Conservation (phyloP, 1,140 invertebrate genomes). For the Rhizoglyphus robini region DNA sequence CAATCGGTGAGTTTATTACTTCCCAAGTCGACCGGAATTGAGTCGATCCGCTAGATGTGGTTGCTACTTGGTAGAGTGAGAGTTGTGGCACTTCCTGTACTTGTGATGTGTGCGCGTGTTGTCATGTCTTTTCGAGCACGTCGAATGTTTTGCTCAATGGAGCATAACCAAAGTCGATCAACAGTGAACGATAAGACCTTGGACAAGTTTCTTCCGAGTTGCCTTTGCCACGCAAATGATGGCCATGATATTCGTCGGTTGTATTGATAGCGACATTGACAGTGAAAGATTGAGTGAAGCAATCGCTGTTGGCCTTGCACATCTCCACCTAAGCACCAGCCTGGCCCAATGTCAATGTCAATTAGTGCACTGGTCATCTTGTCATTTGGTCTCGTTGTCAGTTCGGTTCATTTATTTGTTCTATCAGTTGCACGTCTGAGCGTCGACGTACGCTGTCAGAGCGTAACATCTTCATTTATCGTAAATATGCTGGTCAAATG, state of each 20-base stretch:
- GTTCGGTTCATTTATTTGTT: too few species aligned
- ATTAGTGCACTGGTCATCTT: not conserved
- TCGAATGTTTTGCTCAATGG: not conserved
- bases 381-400: not conserved
- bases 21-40: too few species aligned
- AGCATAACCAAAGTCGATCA: slow-evolving; percentile 10
- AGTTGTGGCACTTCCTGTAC: not conserved
- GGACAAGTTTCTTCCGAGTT: slow-evolving; percentile 8
- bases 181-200: slow-evolving; percentile 1
- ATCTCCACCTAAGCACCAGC: too few species aligned
- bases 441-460: not conserved
- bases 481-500: not conserved
- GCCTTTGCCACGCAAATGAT: not conserved
- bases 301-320: not conserved
- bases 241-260: not conserved
- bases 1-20: not conserved
- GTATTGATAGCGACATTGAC: slow-evolving; percentile 3
- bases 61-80: not conserved
- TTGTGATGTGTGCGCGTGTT: not conserved
- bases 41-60: not conserved
- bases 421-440: not conserved
- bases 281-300: not conserved
- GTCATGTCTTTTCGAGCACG: too few species aligned
- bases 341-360: too few species aligned
- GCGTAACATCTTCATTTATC: not conserved